Base-by-base conservation (phyloP, 2,888 invertebrate genomes). In the Agrotis puta region DNA sequence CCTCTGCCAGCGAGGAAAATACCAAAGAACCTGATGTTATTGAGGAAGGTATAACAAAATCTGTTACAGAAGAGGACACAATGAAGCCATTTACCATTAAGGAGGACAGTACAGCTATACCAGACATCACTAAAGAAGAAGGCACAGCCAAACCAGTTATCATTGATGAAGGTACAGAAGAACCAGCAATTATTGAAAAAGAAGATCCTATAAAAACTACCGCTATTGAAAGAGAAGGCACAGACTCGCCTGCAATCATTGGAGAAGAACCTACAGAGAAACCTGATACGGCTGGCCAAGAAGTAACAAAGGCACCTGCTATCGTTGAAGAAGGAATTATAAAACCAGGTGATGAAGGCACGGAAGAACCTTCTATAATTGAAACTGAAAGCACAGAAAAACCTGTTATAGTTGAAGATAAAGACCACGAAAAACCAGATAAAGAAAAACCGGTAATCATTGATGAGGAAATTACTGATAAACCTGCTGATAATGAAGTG, bases 161-260 rank as follows among this genome's bases (percentile, higher is more conserved):
- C 13, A 53, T 68, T 62, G 77, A 74, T 53, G 80, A 68, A 54
- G n/a, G 79, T 39, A 69, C 68, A 65, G 64, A 68, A 9, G 56
- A 70, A 58, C 70, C 77, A n/a, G 43, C 9, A 20, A 33, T 63
- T 24, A 22, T 63, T 51, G 73, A 57, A 47, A 70, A 62, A 20
- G 59, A 66, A 64, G 47, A 47, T 2, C 22, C 77, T 0, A 64
- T 27, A 1, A 64, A 64, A 64, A 53, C 68, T 11, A 14, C 0
- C 2, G 16, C 27, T 4, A n/a, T 50, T 47, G 75, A 78, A 51
- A 71, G 48, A 27, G 57, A 64, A 43, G 57, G 11, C 6, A 78
- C 79, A 16, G 20, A 76, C 20, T 24, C 59, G 13, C 67, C 73
- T 45, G 27, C 9, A 27, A 20, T 57, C 33, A 51, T 39, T 27